Evolutionary conservation across 2,888 invertebrate species (phyloP).

Genomic region (Archips crataeganus): DNA sequence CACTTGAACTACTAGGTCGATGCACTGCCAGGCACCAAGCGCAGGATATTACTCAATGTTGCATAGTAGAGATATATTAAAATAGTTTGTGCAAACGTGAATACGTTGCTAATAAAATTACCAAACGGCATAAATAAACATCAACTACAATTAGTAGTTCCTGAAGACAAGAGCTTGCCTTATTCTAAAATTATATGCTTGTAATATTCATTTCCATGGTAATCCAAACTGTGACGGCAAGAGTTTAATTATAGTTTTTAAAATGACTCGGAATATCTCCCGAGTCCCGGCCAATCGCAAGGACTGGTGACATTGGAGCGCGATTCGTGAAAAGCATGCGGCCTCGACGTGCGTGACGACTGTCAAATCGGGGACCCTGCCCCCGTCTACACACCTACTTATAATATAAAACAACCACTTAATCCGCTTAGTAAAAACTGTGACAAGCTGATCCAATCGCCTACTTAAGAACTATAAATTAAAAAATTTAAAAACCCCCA

Average conservation of each 20-base stretch:
- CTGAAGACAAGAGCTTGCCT: constrained; percentile 1
- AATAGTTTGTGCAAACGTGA: constrained; percentile 37
- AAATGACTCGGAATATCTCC: constrained; percentile 4
- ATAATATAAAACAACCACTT: constrained; percentile 45
- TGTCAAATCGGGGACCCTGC: constrained; percentile 62
- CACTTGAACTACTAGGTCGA: constrained; percentile 58
- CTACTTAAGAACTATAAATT: not conserved
- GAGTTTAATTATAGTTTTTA: constrained; percentile 25
- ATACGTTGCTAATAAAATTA: constrained; percentile 4
- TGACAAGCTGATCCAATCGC: constrained; percentile 7
- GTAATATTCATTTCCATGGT: not conserved
- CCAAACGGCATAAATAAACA: not conserved
- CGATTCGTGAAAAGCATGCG: constrained; percentile 57
- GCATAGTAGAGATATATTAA: constrained; percentile 49
- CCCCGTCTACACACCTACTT: constrained; percentile 51
- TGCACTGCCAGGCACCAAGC: constrained; percentile 57
- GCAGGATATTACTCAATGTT: constrained; percentile 53
- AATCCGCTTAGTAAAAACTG: constrained; percentile 36
- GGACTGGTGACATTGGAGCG: constrained; percentile 26
- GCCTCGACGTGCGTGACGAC: constrained; percentile 58
- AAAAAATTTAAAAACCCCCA: too few relatives aligned
- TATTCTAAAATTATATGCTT: not conserved
- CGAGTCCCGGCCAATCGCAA: constrained; percentile 25
- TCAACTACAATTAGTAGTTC: not conserved
- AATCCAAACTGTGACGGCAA: not conserved